Base-by-base conservation (phyloP, 2,888 invertebrate genomes). In the Lamellibrachia satsuma region DNA sequence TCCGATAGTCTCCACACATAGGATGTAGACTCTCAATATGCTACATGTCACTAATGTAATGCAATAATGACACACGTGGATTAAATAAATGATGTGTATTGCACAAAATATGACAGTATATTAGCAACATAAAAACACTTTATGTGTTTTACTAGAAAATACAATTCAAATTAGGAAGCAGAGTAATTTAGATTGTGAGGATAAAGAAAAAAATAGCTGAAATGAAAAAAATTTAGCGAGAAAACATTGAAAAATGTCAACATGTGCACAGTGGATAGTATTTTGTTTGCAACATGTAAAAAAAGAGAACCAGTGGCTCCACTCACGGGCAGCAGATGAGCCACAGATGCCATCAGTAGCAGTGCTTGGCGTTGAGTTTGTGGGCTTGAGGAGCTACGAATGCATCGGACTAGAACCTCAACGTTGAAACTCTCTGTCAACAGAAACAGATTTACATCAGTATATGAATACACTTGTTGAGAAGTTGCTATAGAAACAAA, bases 361-460 rank as follows among this genome's bases (percentile, higher is more conserved):
- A 99, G 97, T 0, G 99, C 98, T 95, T 99, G 98, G 95, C 99
- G 98, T 95, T 99, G 99, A 0, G 99, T 99, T 96, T 99, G 99
- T 0, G 99, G 99, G 96, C 99, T 99, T 95, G 98, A 98, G 0
- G 99, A 98, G 3, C 98, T 98, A 94, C 99, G 97, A 92, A 99
- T 98, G 95, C 98, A 99, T 95, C 98, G 98, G 0, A 99, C 98
- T 3, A 98, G 97, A 55, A 98, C 95, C 94, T 98, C 98, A 90
- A 98, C 97, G 94, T 96, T 96, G 91, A 97, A 95, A 90, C 55
- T 90, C 91, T 93, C 94, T 94, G 94, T 52, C 90, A 93, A 93
- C 39, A 39, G 39, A 39, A 39, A 39, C 39, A 39, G 39, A 39
- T 39, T 39, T 39, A 39, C 39, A 39, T 39, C 39, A 39, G 39